A percentile compares a stretch with the other conserved stretches of the same genome.
Conservation (phyloP, 2,797 vertebrate genomes). For the Brachyalestes nurse region DNA sequence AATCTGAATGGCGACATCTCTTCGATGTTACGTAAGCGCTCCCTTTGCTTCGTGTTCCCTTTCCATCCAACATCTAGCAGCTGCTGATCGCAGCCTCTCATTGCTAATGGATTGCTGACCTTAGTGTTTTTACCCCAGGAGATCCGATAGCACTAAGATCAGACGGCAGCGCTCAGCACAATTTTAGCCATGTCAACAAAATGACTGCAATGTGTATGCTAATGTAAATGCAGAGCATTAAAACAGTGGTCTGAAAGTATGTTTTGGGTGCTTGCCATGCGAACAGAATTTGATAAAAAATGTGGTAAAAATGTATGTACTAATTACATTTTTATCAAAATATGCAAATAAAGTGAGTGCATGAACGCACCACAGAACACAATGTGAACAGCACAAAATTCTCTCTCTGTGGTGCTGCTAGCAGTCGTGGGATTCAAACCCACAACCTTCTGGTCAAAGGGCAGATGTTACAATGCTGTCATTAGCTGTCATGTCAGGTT, state of each 20-base stretch:
- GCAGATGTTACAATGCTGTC: too few relatives aligned
- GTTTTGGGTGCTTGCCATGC: not conserved
- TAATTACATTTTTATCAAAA: too few relatives aligned
- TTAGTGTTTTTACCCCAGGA: slow-evolving; percentile 2
- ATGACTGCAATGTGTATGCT: not conserved
- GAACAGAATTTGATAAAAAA: not conserved
- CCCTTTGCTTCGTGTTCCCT: slow-evolving; percentile 1
- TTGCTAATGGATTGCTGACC: not conserved
- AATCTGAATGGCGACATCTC: not conserved
- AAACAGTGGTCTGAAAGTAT: not conserved
- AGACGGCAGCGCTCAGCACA: not conserved
- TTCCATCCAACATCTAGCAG: not conserved
- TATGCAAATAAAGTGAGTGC: too few relatives aligned
- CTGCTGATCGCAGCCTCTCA: not conserved
- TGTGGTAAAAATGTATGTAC: too few relatives aligned
- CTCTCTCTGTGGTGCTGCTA: too few relatives aligned
- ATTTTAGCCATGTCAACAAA: slow-evolving; percentile 8
- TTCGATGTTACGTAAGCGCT: slow-evolving; percentile 9
- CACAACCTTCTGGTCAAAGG: too few relatives aligned
- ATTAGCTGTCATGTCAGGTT: too few relatives aligned
- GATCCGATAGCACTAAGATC: not conserved
- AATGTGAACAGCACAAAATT: too few relatives aligned
- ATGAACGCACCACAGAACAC: too few relatives aligned
- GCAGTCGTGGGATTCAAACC: too few relatives aligned
- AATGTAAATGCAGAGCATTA: not conserved